Percentiles rank a stretch among this genome's conserved stretches.
Evolutionary conservation across 2,797 vertebrate species (phyloP).

Genomic region (Peromyscus attwateri): DNA sequence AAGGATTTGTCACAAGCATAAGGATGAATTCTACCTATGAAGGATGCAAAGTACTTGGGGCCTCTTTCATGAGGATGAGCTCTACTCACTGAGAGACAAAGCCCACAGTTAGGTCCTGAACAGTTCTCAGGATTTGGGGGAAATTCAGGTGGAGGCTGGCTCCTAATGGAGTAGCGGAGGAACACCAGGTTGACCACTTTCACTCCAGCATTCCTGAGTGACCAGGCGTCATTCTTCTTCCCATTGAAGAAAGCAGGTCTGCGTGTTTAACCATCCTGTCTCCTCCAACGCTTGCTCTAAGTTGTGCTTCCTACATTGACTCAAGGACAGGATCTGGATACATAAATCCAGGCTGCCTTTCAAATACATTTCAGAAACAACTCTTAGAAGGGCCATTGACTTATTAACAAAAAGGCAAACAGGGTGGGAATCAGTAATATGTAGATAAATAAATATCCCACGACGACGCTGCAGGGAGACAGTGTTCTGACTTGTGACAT

Average conservation of each 20-base stretch:
- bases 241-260: too few species aligned
- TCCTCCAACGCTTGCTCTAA: neutral
- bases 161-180: too few species aligned
- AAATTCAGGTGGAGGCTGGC: too few species aligned
- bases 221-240: neutral
- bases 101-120: neutral
- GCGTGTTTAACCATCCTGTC: neutral
- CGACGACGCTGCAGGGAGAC: neutral
- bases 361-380: conserved; percentile 26
- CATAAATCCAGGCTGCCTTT: neutral
- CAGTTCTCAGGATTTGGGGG: neutral
- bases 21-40: neutral
- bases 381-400: neutral
- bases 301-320: neutral
- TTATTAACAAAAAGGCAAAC: neutral
- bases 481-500: neutral
- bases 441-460: neutral
- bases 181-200: too few species aligned
- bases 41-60: neutral
- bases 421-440: neutral
- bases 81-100: too few species aligned
- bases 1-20: neutral
- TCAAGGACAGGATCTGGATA: neutral
- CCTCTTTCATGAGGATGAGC: neutral
- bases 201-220: accelerated